Conservation (phyloP, 35 echinoderm and acorn worm species). For the Apostichopus parvimensis region DNA sequence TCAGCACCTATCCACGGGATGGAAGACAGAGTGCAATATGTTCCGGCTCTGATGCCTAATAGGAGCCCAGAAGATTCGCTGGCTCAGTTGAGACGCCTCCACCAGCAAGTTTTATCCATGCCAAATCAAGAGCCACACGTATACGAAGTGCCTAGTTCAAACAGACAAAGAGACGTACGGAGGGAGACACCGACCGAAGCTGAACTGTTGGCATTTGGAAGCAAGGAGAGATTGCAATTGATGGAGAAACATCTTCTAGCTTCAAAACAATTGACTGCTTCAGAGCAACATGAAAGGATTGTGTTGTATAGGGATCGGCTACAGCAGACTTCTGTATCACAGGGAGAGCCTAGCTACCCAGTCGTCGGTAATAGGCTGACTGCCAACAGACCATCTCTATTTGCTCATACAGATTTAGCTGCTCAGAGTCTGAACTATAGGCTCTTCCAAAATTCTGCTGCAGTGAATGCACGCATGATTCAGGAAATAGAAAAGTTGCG, state of each 20-base stretch:
- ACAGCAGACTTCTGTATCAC: not conserved
- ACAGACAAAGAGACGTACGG: not conserved
- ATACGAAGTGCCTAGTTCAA: not conserved
- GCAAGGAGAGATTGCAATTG: constrained; percentile 25
- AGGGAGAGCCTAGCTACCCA: not conserved
- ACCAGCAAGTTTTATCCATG: constrained; percentile 59
- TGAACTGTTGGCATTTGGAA: not conserved
- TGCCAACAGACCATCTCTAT: constrained; percentile 20
- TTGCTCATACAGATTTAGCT: not conserved
- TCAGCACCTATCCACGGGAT: not conserved
- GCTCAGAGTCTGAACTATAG: constrained; percentile 6
- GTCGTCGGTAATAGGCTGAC: not conserved
- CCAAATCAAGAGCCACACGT: constrained; percentile 31
- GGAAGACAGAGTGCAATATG: constrained; percentile 43
- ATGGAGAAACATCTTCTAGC: constrained; percentile 26
- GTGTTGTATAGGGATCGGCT: not conserved
- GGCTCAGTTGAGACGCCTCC: constrained; percentile 40
- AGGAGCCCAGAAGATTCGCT: constrained; percentile 46
- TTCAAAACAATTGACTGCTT: constrained; percentile 1
- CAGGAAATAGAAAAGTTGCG: constrained; percentile 38
- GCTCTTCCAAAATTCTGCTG: not conserved
- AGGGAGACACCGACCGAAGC: not conserved
- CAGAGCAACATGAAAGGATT: constrained; percentile 2
- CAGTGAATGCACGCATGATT: constrained; percentile 23
- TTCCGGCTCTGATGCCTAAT: constrained; percentile 16